Evolutionary conservation across 2,113 vertebrate genomes (phyloP).

Genomic region (Onychostruthus taczanowskii): DNA sequence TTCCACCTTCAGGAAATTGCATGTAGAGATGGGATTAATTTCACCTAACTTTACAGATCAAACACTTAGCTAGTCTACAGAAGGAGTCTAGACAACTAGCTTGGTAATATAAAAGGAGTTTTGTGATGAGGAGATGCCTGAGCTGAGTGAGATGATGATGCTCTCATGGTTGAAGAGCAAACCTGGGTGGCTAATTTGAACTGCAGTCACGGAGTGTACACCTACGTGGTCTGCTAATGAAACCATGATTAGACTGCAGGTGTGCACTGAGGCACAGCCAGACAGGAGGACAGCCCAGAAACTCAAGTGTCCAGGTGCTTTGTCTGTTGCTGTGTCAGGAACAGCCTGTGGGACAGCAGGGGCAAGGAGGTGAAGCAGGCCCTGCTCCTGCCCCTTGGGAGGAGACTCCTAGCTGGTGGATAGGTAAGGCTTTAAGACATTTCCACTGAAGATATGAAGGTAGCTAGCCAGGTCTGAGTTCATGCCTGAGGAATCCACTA

Average conservation of each 20-base stretch:
- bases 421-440: not conserved
- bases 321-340: not conserved
- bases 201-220: not conserved
- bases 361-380: not conserved
- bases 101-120: not conserved
- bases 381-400: rapidly evolving
- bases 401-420: not conserved
- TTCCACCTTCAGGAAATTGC: not conserved
- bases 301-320: not conserved
- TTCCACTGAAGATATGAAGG: not conserved
- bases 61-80: not conserved
- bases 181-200: not conserved
- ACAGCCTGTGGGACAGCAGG: not conserved
- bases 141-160: not conserved
- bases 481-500: not conserved
- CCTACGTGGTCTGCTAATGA: not conserved
- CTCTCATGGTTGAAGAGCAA: not conserved
- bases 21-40: not conserved
- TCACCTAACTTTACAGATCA: not conserved
- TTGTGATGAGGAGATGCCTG: not conserved
- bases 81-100: not conserved
- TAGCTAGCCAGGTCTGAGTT: not conserved
- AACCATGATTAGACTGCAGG: not conserved
- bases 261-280: not conserved
- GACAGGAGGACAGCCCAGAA: not conserved